Evolutionary conservation across 2,113 vertebrate species (phyloP).

Genomic region (Canis aureus): DNA sequence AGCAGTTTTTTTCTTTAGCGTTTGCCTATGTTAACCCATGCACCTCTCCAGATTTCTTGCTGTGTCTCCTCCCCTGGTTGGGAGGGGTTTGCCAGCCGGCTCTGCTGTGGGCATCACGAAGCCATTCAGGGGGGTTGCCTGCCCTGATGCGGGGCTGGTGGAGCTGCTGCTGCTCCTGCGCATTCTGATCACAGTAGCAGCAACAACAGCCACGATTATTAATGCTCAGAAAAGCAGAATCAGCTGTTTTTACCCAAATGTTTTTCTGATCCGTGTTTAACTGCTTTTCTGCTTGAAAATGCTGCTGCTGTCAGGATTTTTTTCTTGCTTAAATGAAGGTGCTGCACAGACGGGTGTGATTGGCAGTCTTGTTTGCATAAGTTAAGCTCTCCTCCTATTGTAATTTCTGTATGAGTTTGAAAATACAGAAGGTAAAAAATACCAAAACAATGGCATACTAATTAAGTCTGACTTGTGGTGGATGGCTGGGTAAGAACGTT

Average conservation of each 20-base stretch:
- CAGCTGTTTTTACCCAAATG: slow-evolving; percentile 36
- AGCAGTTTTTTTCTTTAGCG: not conserved
- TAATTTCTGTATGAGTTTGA: slow-evolving; percentile 17
- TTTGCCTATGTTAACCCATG: not conserved
- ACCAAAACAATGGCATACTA: not conserved
- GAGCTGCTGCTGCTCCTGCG: not conserved
- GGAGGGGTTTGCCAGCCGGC: not conserved
- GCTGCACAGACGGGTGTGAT: not conserved
- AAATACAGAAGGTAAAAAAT: not conserved
- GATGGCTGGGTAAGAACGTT: slow-evolving; percentile 37
- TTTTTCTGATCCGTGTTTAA: not conserved
- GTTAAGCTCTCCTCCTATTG: not conserved
- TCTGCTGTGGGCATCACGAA: no score
- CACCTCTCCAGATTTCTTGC: not conserved
- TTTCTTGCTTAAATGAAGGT: slow-evolving; percentile 14
- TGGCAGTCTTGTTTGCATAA: not conserved
- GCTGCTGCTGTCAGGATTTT: not conserved
- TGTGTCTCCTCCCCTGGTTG: rapidly evolving
- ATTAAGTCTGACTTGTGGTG: slow-evolving; percentile 39
- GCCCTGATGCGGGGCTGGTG: not conserved
- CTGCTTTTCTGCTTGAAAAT: slow-evolving; percentile 11
- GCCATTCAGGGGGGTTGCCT: rapidly evolving
- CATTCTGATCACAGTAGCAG: not conserved
- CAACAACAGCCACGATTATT: not conserved
- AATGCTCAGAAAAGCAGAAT: not conserved